Evolutionary conservation across 2,888 invertebrate genomes (phyloP).

Genomic region (Clunio marinus): DNA sequence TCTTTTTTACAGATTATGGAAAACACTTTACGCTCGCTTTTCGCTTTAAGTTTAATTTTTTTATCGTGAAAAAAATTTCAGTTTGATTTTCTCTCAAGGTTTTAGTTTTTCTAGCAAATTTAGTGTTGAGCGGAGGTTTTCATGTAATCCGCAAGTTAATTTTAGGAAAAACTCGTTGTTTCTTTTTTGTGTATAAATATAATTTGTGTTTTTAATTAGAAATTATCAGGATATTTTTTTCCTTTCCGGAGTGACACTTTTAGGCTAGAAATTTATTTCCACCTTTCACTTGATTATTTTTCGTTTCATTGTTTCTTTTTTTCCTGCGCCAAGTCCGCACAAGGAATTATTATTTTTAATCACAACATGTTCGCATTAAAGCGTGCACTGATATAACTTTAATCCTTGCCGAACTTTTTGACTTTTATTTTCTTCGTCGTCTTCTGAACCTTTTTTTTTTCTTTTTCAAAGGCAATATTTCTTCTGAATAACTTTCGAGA

Average conservation of each 20-base stretch:
- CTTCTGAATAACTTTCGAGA: background rate
- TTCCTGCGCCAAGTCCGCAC: background rate
- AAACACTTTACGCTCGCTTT: no score
- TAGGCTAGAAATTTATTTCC: conserved; percentile 1
- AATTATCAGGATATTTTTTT: conserved; percentile 34
- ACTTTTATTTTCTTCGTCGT: background rate
- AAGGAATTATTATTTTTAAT: conserved; percentile 36
- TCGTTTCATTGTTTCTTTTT: background rate
- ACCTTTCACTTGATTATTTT: conserved; percentile 14
- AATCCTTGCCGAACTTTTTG: no score
- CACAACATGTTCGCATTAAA: conserved; percentile 36
- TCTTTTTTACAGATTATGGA: no score
- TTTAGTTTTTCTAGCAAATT: no score
- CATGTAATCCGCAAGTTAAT: conserved; percentile 15
- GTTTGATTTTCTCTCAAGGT: no score
- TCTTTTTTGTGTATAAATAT: conserved; percentile 25
- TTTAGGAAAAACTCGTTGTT: background rate
- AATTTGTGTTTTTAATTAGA: conserved; percentile 35
- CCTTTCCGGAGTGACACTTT: conserved; percentile 14
- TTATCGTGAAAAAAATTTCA: no score
- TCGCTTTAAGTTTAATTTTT: no score
- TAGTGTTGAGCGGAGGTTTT: background rate
- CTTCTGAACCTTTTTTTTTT: background rate
- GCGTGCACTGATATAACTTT: conserved; percentile 22
- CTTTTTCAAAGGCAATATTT: background rate